Conservation (phyloP, 1,140 invertebrate genomes). For the Idris sp. region DNA sequence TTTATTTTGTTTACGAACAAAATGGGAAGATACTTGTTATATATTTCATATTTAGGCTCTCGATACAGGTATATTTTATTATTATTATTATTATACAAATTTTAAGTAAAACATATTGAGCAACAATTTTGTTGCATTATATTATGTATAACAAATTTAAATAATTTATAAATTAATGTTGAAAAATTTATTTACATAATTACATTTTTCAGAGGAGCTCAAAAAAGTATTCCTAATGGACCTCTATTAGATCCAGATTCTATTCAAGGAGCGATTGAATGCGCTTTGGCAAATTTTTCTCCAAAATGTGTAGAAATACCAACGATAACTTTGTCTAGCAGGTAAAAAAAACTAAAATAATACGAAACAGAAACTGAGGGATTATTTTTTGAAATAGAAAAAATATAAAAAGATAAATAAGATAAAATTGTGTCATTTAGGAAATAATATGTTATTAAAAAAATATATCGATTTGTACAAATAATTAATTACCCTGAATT, state of each 20-base stretch:
- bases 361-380: too few species aligned
- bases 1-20: too few species aligned
- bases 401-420: too few species aligned
- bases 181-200: slow-evolving; percentile 4
- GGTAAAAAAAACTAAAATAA: slow-evolving; percentile 73
- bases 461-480: too few species aligned
- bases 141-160: too few species aligned
- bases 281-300: slow-evolving; percentile 77
- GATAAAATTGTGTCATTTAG: too few species aligned
- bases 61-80: slow-evolving; percentile 45
- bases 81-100: neutral
- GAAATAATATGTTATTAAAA: too few species aligned
- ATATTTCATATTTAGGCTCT: slow-evolving; percentile 49
- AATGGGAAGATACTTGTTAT: slow-evolving; percentile 52
- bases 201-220: slow-evolving; percentile 74
- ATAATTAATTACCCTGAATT: too few species aligned
- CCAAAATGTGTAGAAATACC: slow-evolving; percentile 76
- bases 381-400: too few species aligned
- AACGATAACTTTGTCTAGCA: slow-evolving; percentile 80
- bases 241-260: slow-evolving; percentile 78
- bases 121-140: too few species aligned
- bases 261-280: slow-evolving; percentile 83
- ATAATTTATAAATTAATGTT: too few species aligned
- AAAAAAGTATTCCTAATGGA: slow-evolving; percentile 74
- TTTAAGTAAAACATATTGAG: too few species aligned